Evolutionary conservation across 2,797 vertebrate species (phyloP).

Genomic region (Pipistrellus pygmaeus): DNA sequence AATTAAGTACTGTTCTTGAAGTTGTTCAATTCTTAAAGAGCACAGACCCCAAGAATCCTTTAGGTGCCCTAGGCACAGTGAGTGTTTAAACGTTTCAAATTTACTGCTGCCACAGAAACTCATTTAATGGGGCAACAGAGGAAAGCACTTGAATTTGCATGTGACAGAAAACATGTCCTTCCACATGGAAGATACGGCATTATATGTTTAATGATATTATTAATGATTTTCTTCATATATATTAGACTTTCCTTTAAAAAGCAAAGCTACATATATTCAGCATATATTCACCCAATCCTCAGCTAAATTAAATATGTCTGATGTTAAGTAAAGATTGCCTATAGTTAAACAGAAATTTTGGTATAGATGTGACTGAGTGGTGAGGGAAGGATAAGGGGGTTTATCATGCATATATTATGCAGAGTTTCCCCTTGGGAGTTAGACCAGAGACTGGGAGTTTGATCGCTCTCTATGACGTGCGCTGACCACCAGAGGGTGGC

Average conservation of each 20-base stretch:
- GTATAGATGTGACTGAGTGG: neutral
- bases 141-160: neutral
- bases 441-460: too few species aligned
- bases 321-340: neutral
- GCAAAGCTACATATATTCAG: neutral
- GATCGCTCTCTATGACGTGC: too few species aligned
- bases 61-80: neutral
- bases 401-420: neutral
- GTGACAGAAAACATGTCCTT: neutral
- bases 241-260: slow-evolving; percentile 29
- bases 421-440: too few species aligned
- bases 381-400: neutral
- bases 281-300: neutral
- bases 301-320: slow-evolving; percentile 19
- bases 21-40: slow-evolving; percentile 22
- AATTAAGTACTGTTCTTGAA: neutral
- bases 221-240: neutral
- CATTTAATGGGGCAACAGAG: neutral
- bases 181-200: neutral
- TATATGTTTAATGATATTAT: neutral
- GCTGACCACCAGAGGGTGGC: too few species aligned
- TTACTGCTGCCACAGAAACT: neutral
- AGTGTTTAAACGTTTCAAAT: neutral
- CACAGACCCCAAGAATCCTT: neutral
- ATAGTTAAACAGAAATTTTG: neutral